Conservation (phyloP, 2,797 vertebrate species). For the Protosalanx chinensis region DNA sequence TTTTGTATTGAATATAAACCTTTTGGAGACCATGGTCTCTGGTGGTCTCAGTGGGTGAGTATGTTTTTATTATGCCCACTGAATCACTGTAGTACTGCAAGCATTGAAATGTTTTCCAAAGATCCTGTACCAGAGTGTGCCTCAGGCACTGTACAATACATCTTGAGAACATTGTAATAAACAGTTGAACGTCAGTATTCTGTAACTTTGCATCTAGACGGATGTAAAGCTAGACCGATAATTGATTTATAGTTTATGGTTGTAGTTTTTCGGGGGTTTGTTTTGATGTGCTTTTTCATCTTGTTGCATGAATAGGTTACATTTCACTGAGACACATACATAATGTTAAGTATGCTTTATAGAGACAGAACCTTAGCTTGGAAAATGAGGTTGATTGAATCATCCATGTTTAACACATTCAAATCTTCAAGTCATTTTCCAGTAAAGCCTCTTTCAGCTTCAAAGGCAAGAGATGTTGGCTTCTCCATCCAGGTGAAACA, state of each 20-base stretch:
- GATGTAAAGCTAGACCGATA: background rate
- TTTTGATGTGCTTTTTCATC: background rate
- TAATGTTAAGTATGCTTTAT: constrained; percentile 41
- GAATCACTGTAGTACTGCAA: too few species aligned
- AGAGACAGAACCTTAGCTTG: constrained; percentile 47
- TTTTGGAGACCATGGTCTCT: too few species aligned
- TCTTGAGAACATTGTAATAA: constrained; percentile 4
- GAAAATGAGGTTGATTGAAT: constrained; percentile 53
- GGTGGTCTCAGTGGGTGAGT: too few species aligned
- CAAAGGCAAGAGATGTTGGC: constrained; percentile 23
- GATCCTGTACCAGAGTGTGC: too few species aligned
- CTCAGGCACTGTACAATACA: too few species aligned
- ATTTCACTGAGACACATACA: constrained; percentile 38
- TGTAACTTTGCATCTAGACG: too few species aligned
- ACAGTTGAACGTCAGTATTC: background rate
- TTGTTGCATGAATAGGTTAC: constrained; percentile 43
- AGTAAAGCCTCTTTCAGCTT: constrained; percentile 39
- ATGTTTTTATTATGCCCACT: too few species aligned
- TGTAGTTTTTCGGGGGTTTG: too few species aligned
- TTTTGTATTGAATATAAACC: too few species aligned
- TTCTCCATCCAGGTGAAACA: constrained; percentile 66
- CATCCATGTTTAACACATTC: constrained; percentile 45
- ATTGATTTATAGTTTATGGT: background rate
- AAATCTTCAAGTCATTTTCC: constrained; percentile 52
- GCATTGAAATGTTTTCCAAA: too few species aligned